These are phyloP conservation scores for Apodemia mormo DNA, from an alignment of 2,888 invertebrate genomes.

Conservation along the genomic window DNA sequence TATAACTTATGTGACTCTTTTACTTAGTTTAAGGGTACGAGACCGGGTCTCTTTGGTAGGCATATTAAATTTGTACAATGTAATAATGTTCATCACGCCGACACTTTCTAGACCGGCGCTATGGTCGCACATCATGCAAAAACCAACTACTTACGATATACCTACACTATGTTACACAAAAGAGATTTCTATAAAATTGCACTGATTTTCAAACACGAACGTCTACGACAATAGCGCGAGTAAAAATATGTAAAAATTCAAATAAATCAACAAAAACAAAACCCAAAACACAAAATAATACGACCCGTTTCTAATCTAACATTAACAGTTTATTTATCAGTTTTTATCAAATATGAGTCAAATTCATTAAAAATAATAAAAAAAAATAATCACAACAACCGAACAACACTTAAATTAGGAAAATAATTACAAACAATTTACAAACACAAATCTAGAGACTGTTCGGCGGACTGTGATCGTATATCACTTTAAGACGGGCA, in stretches of 20 bases:
- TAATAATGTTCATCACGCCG: slow-evolving; percentile 71
- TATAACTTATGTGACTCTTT: slow-evolving; percentile 75
- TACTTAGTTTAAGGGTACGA: slow-evolving; percentile 81
- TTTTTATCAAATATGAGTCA: slow-evolving; percentile 68
- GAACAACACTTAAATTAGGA: slow-evolving; percentile 81
- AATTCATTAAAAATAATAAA: slow-evolving; percentile 63
- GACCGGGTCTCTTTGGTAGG: slow-evolving; percentile 83
- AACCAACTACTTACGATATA: slow-evolving; percentile 69
- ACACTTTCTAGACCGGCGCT: slow-evolving; percentile 56
- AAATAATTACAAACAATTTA: slow-evolving; percentile 80
- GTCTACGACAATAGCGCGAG: slow-evolving; percentile 71
- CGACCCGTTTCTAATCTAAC: slow-evolving; percentile 80
- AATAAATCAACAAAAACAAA: slow-evolving; percentile 77
- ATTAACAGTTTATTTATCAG: slow-evolving; percentile 75
- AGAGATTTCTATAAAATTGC: slow-evolving; percentile 81
- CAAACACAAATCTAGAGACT: slow-evolving; percentile 73
- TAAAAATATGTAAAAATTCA: slow-evolving; percentile 72
- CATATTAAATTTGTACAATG: slow-evolving; percentile 82
- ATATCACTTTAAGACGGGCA: slow-evolving; percentile 54
- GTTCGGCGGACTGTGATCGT: slow-evolving; percentile 70
- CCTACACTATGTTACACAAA: slow-evolving; percentile 79
- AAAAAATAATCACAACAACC: slow-evolving; percentile 81
- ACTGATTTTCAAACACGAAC: slow-evolving; percentile 80
- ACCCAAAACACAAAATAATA: slow-evolving; percentile 80
- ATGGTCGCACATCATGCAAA: slow-evolving; percentile 61